These are phyloP conservation scores for Pedicia rivosa DNA, from an alignment of 2,888 invertebrate genomes.

Conservation along the genomic window DNA sequence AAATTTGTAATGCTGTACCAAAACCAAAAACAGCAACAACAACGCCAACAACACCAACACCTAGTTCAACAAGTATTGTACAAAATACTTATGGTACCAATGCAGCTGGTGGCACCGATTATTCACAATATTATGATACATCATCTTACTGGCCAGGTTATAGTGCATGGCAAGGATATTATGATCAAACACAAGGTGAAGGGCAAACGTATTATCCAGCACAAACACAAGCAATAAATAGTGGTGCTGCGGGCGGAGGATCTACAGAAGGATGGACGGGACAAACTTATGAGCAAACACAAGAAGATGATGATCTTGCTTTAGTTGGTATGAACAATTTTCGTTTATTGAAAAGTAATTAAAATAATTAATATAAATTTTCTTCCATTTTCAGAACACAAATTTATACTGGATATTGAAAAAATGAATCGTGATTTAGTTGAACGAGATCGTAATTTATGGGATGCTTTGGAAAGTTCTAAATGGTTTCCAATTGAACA, in stretches of 20 bases:
- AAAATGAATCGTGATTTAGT: slow-evolving; percentile 59
- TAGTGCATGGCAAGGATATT: slow-evolving; percentile 64
- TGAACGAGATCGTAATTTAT: slow-evolving; percentile 58
- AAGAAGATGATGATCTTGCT: slow-evolving; percentile 48
- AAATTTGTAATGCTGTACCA: slow-evolving; percentile 86
- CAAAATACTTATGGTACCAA: slow-evolving; percentile 20
- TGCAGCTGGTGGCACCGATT: slow-evolving; percentile 30
- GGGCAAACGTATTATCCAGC: slow-evolving; percentile 24
- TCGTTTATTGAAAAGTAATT: not conserved
- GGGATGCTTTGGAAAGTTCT: slow-evolving; percentile 68
- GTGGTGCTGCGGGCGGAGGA: slow-evolving; percentile 34
- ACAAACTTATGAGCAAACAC: slow-evolving; percentile 20
- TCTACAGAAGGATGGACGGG: slow-evolving; percentile 26
- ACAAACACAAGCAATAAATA: slow-evolving; percentile 30
- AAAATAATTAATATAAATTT: slow-evolving; percentile 5
- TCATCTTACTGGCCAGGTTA: slow-evolving; percentile 80
- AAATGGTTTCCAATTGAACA: slow-evolving; percentile 71
- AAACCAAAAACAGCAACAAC: slow-evolving; percentile 49
- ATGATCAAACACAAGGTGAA: slow-evolving; percentile 33
- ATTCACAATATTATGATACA: slow-evolving; percentile 69
- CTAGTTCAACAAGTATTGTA: slow-evolving; percentile 23
- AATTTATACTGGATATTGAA: slow-evolving; percentile 54
- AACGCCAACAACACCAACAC: slow-evolving; percentile 26
- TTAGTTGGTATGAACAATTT: slow-evolving; percentile 42
- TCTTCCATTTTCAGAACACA: slow-evolving; percentile 45